A percentile compares a stretch with the other conserved stretches of the same genome.
Evolutionary conservation across 2,113 vertebrate genomes (phyloP).

Genomic region (Ochotona princeps): DNA sequence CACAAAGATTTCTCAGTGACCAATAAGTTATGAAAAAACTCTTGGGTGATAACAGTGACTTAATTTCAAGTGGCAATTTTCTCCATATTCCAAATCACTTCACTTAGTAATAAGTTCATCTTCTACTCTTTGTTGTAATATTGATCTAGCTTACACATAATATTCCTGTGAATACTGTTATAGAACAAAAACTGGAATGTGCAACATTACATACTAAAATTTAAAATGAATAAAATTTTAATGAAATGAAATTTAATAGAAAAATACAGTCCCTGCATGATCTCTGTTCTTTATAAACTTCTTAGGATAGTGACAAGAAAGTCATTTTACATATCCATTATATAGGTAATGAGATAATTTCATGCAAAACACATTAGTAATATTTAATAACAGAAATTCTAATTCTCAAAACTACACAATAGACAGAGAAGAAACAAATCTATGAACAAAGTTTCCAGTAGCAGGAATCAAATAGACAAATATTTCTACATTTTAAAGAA

Average conservation of each 20-base stretch:
- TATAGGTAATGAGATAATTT: not conserved
- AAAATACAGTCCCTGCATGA: not conserved
- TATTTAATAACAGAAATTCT: not conserved
- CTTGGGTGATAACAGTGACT: not conserved
- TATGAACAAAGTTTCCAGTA: not conserved
- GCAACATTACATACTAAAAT: too few relatives aligned
- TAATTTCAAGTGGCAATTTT: not conserved
- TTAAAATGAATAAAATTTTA: too few relatives aligned
- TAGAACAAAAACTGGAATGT: not conserved
- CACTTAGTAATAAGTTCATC: not conserved
- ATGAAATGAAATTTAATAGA: not conserved
- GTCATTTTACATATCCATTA: not conserved
- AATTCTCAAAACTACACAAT: not conserved
- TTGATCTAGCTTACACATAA: not conserved
- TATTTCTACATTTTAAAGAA: not conserved
- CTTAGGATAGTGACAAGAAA: not conserved
- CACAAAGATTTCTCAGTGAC: not conserved
- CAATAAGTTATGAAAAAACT: not conserved
- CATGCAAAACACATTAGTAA: not conserved
- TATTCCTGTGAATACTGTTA: not conserved
- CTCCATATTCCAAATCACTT: not conserved
- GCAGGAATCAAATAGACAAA: not conserved
- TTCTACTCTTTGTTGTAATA: not conserved
- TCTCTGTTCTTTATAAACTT: not conserved
- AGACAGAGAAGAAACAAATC: not conserved